Base-by-base conservation (phyloP, 2,888 invertebrate species). In the Zygogramma bicolorata region DNA sequence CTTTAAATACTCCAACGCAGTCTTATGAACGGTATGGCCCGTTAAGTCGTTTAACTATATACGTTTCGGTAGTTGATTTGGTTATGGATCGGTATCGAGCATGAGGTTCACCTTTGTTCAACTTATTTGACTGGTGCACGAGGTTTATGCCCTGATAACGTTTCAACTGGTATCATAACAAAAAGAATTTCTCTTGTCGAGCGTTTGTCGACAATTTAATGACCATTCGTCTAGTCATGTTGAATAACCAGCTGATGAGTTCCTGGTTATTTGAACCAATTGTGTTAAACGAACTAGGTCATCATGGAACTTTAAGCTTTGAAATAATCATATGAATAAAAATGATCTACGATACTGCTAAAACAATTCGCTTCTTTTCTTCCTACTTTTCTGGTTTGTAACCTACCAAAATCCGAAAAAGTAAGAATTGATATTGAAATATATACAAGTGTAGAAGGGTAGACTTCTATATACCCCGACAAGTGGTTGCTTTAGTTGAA, bases 121-220 rank as follows among this genome's bases (percentile, higher is more conserved):
- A 53, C 53, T 53, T 13, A 5, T 7, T n/a, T 53, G 53, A 53
- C 27, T n/a, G 53, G 53, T 53, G 22, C n/a, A 53, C 15, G n/a
- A 53, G 15, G 53, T 22, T 53, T n/a, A 53, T 53, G 53, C 53
- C 53, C 53, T 53, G 53, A 53, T 53, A 27, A 53, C 27, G 15
- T 27, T 53, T 53, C 13, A 5, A 53, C 25, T 53, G 13, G 13
- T n/a, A 25, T 13, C n/a, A 25, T 10, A 22, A 53, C n/a, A 25
- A 22, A 53, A 4, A 13, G n/a, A 53, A 53, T 53, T 53, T 53
- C 53, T 22, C 53, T 53, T 53, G 53, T 25, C 13, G 27, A 15
- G 10, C 18, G 4, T 53, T 53, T 25, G n/a, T 22, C 15, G 53
- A 13, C 15, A 13, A 27, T 53, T 53, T 53, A 15, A n/a, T 15